These are phyloP conservation scores for Coptodon bakossiorum DNA, from an alignment of 2,113 vertebrate species.

Conservation along the genomic window DNA sequence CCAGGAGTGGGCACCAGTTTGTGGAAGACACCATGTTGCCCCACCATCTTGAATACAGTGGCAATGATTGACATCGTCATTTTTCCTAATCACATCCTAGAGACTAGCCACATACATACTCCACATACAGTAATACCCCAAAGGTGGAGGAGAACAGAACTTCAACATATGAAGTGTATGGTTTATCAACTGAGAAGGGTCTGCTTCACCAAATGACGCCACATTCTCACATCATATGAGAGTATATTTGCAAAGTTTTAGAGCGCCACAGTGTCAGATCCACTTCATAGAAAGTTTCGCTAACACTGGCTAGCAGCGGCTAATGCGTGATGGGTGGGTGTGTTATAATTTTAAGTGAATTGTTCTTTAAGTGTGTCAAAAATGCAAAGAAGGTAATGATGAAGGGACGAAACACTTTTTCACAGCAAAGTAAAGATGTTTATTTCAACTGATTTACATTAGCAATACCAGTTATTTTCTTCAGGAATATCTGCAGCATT, in stretches of 20 bases:
- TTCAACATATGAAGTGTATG: neutral
- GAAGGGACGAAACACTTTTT: neutral
- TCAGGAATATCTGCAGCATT: constrained; percentile 52
- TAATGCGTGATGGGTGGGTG: neutral
- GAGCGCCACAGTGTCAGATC: fast-evolving
- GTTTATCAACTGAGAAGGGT: neutral
- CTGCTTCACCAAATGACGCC: neutral
- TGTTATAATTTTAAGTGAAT: neutral
- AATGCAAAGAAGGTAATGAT: neutral
- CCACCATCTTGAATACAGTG: neutral
- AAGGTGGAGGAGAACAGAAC: neutral
- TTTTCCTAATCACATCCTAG: neutral
- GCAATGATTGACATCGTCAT: neutral
- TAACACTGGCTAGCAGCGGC: neutral
- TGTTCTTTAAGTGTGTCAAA: neutral
- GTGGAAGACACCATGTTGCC: neutral
- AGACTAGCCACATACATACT: neutral
- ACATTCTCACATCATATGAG: neutral
- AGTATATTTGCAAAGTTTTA: neutral
- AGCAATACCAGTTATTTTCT: neutral
- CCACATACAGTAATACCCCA: neutral
- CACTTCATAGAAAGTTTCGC: neutral
- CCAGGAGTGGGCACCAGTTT: neutral
- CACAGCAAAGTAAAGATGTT: neutral
- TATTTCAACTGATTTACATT: neutral